A percentile compares a stretch with the other conserved stretches of the same genome.
phyloP scores from a whole-genome alignment of 2,113 vertebrate species.

The Cebidichthys violaceus region DNA sequence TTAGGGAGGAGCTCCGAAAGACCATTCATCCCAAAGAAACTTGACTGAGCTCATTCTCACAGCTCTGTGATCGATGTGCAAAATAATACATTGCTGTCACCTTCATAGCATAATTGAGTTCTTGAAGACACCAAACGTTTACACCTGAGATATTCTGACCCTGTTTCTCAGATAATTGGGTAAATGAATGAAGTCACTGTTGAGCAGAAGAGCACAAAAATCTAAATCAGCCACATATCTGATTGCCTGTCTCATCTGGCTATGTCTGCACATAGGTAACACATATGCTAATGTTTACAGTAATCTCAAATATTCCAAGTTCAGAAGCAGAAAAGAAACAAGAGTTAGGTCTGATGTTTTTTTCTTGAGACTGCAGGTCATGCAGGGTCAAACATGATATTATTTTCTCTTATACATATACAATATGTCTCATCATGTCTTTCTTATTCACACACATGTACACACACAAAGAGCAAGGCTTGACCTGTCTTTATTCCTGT shows the following conservation, averaged over 20 bases:
- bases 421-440: constrained; percentile 4
- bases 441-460: background rate
- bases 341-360: background rate
- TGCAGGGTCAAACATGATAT: background rate
- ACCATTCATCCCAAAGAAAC: constrained; percentile 25
- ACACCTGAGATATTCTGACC: background rate
- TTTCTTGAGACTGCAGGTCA: background rate
- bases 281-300: background rate
- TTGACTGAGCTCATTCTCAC: constrained; percentile 37
- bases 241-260: background rate
- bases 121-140: background rate
- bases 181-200: background rate
- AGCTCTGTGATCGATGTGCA: constrained; percentile 23
- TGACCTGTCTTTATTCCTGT: background rate
- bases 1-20: constrained; percentile 52
- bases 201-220: background rate
- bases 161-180: background rate
- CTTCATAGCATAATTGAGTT: constrained; percentile 2
- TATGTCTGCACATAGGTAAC: background rate
- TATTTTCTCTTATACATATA: background rate
- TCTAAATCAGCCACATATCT: background rate
- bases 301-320: background rate
- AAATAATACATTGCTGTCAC: constrained; percentile 20
- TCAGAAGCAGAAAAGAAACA: background rate
- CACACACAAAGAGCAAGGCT: constrained; percentile 7